Evolutionary conservation across 2,113 vertebrate species (phyloP).

Genomic region (Halichoeres trimaculatus): DNA sequence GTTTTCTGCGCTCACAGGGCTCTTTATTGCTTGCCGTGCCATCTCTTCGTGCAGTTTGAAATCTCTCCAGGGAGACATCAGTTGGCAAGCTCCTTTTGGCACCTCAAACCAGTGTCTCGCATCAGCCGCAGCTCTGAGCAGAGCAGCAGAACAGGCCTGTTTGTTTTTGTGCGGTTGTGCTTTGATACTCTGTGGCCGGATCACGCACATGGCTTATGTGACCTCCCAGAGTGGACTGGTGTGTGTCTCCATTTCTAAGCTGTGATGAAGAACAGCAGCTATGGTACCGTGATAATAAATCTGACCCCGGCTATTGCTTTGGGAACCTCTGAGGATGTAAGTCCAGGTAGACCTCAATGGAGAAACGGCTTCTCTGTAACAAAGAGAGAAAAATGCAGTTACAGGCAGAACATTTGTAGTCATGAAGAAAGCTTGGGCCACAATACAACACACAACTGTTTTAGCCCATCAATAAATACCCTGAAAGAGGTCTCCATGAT

Average conservation of each 20-base stretch:
- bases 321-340: slow-evolving; percentile 31
- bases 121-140: slow-evolving; percentile 28
- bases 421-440: background rate
- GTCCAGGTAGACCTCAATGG: slow-evolving; percentile 21
- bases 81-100: slow-evolving; percentile 39
- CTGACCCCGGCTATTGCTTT: slow-evolving; percentile 5
- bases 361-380: slow-evolving; percentile 41
- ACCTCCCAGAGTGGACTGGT: slow-evolving; percentile 11
- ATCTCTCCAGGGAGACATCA: slow-evolving; percentile 30
- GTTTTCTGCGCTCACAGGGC: slow-evolving; percentile 47
- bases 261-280: slow-evolving; percentile 21
- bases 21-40: slow-evolving; percentile 56
- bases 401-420: background rate
- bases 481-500: too few relatives aligned
- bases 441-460: too few relatives aligned
- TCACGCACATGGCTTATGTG: slow-evolving; percentile 17
- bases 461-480: too few relatives aligned
- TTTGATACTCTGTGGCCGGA: slow-evolving; percentile 34
- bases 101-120: slow-evolving; percentile 15
- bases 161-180: slow-evolving; percentile 57
- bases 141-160: slow-evolving; percentile 4
- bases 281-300: slow-evolving; percentile 15
- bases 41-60: slow-evolving; percentile 49
- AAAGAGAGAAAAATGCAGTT: background rate
- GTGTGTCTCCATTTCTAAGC: slow-evolving; percentile 17